phyloP scores from a whole-genome alignment of 2,888 invertebrate genomes.

The Ecliptopera silaceata region DNA sequence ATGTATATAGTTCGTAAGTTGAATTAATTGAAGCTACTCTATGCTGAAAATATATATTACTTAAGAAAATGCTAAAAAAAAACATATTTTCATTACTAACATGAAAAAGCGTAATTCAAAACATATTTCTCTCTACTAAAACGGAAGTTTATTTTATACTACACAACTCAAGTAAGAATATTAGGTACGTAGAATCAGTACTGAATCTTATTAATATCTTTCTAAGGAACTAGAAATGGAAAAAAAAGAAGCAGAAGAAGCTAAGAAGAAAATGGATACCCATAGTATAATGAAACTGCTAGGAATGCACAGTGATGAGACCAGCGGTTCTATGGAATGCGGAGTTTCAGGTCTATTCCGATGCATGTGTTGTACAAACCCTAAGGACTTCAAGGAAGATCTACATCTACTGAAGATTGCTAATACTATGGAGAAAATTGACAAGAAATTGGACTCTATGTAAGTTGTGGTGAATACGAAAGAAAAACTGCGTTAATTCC shows the following conservation, averaged over 20 bases:
- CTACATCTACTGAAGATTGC: conserved; percentile 92
- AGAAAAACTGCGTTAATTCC: too few relatives aligned
- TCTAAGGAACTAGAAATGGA: conserved; percentile 91
- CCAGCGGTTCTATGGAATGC: conserved; percentile 92
- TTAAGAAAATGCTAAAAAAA: too few relatives aligned
- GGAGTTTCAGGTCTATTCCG: conserved; percentile 93
- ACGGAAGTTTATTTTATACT: too few relatives aligned
- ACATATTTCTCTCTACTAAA: too few relatives aligned
- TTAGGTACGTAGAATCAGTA: too few relatives aligned
- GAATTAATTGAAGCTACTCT: too few relatives aligned
- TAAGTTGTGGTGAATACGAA: too few relatives aligned
- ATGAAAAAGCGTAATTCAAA: too few relatives aligned
- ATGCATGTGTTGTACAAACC: conserved; percentile 94
- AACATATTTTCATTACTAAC: too few relatives aligned
- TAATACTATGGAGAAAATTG: conserved; percentile 89
- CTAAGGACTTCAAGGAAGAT: conserved; percentile 92
- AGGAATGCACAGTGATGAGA: conserved; percentile 84
- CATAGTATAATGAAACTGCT: conserved; percentile 90
- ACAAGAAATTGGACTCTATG: conserved; percentile 87
- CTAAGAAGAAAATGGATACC: conserved; percentile 90
- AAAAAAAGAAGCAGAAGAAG: conserved; percentile 90
- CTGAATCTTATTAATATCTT: not conserved
- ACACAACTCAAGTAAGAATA: too few relatives aligned
- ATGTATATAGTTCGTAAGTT: too few relatives aligned
- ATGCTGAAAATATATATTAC: too few relatives aligned